phyloP scores from a whole-genome alignment of 2,113 vertebrate species.

The Aldabrachelys gigantea region DNA sequence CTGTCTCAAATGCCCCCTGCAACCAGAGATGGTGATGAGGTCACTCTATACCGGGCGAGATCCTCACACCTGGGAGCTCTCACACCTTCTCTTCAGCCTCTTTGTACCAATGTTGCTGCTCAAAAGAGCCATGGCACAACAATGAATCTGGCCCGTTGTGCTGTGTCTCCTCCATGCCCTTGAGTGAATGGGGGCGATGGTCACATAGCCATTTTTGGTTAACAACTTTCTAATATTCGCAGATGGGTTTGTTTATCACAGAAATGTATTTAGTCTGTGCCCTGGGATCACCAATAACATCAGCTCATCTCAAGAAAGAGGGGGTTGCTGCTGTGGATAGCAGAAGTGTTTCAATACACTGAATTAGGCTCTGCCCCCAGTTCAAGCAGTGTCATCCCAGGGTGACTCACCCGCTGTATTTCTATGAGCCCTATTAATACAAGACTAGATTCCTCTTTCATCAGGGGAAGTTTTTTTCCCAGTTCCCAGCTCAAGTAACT shows the following conservation, averaged over 20 bases:
- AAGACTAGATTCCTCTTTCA: no score
- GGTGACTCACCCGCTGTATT: not conserved
- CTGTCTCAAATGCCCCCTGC: not conserved
- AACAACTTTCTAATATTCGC: not conserved
- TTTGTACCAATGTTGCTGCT: not conserved
- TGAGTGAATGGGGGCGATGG: not conserved
- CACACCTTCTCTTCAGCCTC: not conserved
- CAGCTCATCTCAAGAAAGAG: not conserved
- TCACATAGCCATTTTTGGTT: not conserved
- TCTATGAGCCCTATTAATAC: no score
- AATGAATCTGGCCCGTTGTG: not conserved
- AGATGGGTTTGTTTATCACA: not conserved
- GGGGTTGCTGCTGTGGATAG: not conserved
- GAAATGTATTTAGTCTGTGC: not conserved
- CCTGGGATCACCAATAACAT: not conserved
- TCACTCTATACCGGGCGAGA: not conserved
- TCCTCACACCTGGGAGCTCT: not conserved
- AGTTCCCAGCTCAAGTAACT: not conserved
- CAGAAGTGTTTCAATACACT: not conserved
- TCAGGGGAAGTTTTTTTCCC: no score
- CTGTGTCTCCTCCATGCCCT: not conserved
- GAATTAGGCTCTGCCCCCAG: not conserved
- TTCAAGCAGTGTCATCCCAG: not conserved
- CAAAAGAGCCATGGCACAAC: accelerated
- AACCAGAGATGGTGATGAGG: not conserved